phyloP scores from a whole-genome alignment of 2,113 vertebrate genomes.

The Thinocorus orbignyianus region DNA sequence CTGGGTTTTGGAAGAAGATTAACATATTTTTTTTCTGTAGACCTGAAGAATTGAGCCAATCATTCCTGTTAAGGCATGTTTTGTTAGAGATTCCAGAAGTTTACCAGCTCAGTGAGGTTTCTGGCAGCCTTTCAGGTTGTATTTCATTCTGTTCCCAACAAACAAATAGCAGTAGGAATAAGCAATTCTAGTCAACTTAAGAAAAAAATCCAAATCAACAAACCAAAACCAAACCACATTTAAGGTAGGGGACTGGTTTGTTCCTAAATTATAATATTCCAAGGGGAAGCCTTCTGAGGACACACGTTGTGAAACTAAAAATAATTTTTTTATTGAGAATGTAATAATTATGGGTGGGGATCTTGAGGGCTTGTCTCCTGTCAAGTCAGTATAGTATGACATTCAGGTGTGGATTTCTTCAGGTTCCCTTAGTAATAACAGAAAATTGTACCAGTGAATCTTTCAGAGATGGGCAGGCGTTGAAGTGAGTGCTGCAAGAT shows the following conservation, averaged over 20 bases:
- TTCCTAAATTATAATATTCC: background rate
- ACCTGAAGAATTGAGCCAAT: background rate
- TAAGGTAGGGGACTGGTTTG: background rate
- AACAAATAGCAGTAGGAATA: background rate
- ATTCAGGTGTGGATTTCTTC: background rate
- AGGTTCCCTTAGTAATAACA: background rate
- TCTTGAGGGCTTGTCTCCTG: background rate
- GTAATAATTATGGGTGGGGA: background rate
- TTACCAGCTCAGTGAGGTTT: background rate
- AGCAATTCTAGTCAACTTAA: background rate
- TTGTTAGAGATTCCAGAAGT: background rate
- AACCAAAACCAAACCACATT: background rate
- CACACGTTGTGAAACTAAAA: background rate
- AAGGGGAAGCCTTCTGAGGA: background rate
- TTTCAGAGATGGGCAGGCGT: accelerated
- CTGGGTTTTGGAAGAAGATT: background rate
- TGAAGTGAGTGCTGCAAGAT: background rate
- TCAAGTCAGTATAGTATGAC: background rate
- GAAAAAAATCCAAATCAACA: background rate
- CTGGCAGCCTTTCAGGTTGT: background rate
- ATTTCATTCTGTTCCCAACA: background rate
- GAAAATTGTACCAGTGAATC: background rate
- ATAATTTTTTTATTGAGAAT: background rate
- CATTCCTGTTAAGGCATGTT: background rate
- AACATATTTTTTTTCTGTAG: background rate